Base-by-base conservation (phyloP, 2,888 invertebrate species). In the Phlogophora meticulosa region DNA sequence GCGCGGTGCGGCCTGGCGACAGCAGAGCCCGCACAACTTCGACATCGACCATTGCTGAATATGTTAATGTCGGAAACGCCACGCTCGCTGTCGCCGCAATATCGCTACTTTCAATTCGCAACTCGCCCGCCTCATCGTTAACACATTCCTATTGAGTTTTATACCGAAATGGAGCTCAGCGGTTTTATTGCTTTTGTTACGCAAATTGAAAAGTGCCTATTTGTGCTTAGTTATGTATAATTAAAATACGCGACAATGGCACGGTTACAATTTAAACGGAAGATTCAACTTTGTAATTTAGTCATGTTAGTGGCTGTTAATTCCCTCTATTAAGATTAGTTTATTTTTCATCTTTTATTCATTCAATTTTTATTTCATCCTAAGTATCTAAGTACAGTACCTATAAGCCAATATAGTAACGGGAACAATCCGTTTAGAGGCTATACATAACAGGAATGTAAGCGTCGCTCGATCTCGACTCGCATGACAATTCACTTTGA, bases 51-150 rank as follows among this genome's bases (percentile, higher is more conserved):
- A 89, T 85, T 81, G 88, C 90, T 88, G 91, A 91, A 94, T 93
- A 95, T 94, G 94, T 91, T 93, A 93, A 94, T 94, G 88, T 82
- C 82, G 81, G 84, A 84, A 82, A 80, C 82, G 79, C 84, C 82
- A 72, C 84, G 83, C 69, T 81, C 72, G 76, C 82, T 88, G 90
- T 86, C 88, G 83, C 85, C 89, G 87, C 92, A 91, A 91, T 91
- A 91, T 90, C 86, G 86, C 83, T 85, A 86, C 88, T 90, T 88
- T 85, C 86, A 90, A 88, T 88, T 91, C 87, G 83, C 87, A 83
- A 87, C 83, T 83, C 82, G 78, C 77, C 72, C 74, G 82, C 78
- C 78, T 85, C 83, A 83, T 85, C 83, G 81, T 85, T 84, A 85
- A 84, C 85, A 87, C 86, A 88, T 87, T 85, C 85, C 85, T 87